phyloP scores from a whole-genome alignment of 2,888 invertebrate genomes.

The Hirtodrosophila histrioides region DNA sequence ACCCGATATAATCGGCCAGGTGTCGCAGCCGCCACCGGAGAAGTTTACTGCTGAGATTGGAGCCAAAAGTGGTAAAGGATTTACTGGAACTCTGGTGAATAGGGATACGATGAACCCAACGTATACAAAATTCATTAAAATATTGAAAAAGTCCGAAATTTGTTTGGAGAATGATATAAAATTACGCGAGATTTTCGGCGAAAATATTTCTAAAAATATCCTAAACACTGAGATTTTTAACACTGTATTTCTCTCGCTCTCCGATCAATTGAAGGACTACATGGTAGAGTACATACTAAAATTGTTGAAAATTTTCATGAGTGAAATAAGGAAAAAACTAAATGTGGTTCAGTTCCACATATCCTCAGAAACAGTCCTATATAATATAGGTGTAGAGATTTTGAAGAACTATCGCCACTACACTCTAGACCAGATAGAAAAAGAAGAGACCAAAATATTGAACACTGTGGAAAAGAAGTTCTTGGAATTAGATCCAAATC shows the following conservation, averaged over 20 bases:
- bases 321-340: background rate
- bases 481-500: slow-evolving; percentile 58
- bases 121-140: slow-evolving; percentile 9
- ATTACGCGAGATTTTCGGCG: slow-evolving; percentile 32
- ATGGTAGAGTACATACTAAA: slow-evolving; percentile 48
- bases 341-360: slow-evolving; percentile 47
- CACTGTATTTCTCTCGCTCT: slow-evolving; percentile 50
- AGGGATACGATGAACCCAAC: slow-evolving; percentile 9
- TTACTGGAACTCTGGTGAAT: slow-evolving; percentile 1
- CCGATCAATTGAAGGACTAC: slow-evolving; percentile 8
- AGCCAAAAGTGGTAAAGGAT: background rate
- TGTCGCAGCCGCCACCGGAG: slow-evolving; percentile 68
- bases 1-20: slow-evolving; percentile 67
- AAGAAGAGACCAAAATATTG: slow-evolving; percentile 39
- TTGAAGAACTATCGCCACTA: slow-evolving; percentile 10
- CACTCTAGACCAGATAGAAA: slow-evolving; percentile 8
- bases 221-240: slow-evolving; percentile 55
- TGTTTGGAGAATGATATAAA: background rate
- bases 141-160: slow-evolving; percentile 1
- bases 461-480: slow-evolving; percentile 37
- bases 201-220: slow-evolving; percentile 46
- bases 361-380: slow-evolving; percentile 68
- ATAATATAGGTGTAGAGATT: slow-evolving; percentile 47
- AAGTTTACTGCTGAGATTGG: slow-evolving; percentile 7
- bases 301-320: slow-evolving; percentile 56